Percentiles rank a stretch among this genome's conserved stretches.
Conservation (phyloP, 1,140 invertebrate species). For the Proctacanthus coquilletti region DNA sequence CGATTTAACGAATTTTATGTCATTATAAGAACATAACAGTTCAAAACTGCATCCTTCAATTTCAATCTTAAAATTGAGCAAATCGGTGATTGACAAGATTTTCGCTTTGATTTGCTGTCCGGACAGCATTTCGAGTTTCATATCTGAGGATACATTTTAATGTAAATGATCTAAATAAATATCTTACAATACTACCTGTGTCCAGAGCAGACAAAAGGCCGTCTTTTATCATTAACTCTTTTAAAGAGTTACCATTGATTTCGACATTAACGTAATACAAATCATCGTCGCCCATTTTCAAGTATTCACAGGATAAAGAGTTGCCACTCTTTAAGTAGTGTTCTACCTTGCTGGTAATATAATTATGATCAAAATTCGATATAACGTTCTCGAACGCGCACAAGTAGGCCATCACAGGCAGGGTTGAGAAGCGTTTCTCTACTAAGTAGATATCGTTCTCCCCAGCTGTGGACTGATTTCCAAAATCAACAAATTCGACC, state of each 20-base stretch:
- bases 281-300: constrained; percentile 9
- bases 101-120: constrained; percentile 24
- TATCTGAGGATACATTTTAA: constrained; percentile 10
- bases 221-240: constrained; percentile 14
- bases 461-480: constrained; percentile 46
- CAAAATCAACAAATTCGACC: constrained; percentile 57
- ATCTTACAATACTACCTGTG: constrained; percentile 10
- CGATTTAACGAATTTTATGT: constrained; percentile 23
- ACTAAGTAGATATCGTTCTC: constrained; percentile 46
- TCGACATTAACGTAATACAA: constrained; percentile 15
- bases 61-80: constrained; percentile 23
- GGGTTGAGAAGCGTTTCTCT: constrained; percentile 42
- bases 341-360: constrained; percentile 38
- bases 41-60: constrained; percentile 16
- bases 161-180: not conserved
- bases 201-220: constrained; percentile 17
- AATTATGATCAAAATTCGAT: constrained; percentile 35
- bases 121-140: constrained; percentile 16
- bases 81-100: constrained; percentile 19
- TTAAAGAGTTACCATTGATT: constrained; percentile 17
- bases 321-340: constrained; percentile 24
- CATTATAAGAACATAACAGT: constrained; percentile 22
- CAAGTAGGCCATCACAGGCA: constrained; percentile 50
- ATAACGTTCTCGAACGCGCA: constrained; percentile 44
- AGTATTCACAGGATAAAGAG: constrained; percentile 19